Percentiles rank a stretch among this genome's conserved stretches.
Evolutionary conservation across 2,113 vertebrate genomes (phyloP).

Genomic region (Centropus bengalensis): DNA sequence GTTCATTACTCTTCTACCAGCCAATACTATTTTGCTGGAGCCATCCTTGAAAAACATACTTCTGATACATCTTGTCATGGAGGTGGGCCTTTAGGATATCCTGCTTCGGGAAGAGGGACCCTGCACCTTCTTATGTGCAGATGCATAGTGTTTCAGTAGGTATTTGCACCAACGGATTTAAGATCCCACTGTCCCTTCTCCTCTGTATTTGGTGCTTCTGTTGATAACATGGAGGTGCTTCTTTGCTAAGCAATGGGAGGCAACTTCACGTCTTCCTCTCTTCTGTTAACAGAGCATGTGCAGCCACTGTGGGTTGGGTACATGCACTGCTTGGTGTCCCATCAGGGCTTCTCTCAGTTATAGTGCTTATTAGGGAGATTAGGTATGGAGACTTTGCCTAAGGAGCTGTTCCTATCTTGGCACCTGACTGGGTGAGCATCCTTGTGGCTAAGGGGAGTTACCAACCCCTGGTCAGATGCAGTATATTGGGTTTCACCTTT

Average conservation of each 20-base stretch:
- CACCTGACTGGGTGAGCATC: background rate
- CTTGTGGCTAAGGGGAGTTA: background rate
- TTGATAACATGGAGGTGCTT: background rate
- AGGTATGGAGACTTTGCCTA: background rate
- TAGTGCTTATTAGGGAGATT: background rate
- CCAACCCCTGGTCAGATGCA: too few relatives aligned
- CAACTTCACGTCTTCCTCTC: background rate
- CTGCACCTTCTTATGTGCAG: background rate
- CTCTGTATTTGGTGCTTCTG: background rate
- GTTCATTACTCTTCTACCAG: background rate
- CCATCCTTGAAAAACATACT: fast-evolving
- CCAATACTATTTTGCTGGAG: background rate
- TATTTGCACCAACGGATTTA: background rate
- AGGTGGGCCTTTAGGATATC: background rate
- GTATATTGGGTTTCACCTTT: background rate
- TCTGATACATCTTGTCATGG: background rate
- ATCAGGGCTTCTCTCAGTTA: background rate
- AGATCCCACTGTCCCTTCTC: background rate
- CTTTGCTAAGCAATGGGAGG: background rate
- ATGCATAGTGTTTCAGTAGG: background rate
- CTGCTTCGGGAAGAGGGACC: background rate
- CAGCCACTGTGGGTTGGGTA: fast-evolving
- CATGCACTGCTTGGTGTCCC: background rate
- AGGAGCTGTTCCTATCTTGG: background rate
- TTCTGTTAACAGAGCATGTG: background rate